Conservation (phyloP, 2,113 vertebrate genomes). For the Mobula hypostoma region DNA sequence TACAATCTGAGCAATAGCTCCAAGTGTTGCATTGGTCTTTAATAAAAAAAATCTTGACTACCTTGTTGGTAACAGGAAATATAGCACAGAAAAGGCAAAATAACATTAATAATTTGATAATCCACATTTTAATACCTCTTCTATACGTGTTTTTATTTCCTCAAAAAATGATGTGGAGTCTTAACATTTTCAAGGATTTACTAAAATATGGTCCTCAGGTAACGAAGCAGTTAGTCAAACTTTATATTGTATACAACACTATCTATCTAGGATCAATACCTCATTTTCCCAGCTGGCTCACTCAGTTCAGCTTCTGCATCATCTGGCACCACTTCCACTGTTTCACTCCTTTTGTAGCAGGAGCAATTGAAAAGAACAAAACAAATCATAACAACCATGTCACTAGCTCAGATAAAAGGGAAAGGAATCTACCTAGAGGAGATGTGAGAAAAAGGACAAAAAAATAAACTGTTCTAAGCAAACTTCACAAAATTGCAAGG, state of each 20-base stretch:
- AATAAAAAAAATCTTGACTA: neutral
- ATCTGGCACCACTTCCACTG: constrained; percentile 56
- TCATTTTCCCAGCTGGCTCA: constrained; percentile 50
- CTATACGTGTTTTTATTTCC: neutral
- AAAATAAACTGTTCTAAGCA: neutral
- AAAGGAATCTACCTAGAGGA: neutral
- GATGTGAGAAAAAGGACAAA: neutral
- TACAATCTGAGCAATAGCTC: neutral
- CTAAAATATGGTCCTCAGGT: neutral
- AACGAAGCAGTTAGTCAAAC: neutral
- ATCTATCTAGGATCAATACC: constrained; percentile 46
- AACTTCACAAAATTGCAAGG: no score
- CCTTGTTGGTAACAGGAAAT: neutral
- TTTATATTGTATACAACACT: neutral
- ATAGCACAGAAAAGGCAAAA: neutral
- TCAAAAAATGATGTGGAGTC: no score
- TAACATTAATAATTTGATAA: neutral
- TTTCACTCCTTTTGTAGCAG: constrained; percentile 50
- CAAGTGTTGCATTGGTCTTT: neutral
- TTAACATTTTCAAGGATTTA: neutral
- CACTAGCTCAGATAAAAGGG: constrained; percentile 40
- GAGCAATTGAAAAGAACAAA: constrained; percentile 37
- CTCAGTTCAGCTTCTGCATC: constrained; percentile 53
- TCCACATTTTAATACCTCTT: neutral
- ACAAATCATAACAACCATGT: constrained; percentile 42